phyloP scores from a whole-genome alignment of 2,888 invertebrate species.

The Flexamia atlantica region DNA sequence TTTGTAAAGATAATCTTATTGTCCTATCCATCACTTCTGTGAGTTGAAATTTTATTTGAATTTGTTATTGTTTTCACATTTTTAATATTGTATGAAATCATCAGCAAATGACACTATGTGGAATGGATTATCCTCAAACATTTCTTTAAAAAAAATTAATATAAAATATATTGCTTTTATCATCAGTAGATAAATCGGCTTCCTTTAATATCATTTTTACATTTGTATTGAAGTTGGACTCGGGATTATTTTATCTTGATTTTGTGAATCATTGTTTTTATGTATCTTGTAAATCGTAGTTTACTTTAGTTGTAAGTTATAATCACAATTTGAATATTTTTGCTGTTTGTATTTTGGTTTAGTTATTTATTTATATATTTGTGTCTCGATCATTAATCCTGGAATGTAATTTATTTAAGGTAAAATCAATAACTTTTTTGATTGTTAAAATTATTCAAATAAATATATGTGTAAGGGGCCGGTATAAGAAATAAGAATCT shows the following conservation, averaged over 20 bases:
- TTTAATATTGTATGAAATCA: too few relatives aligned
- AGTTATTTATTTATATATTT: constrained; percentile 20
- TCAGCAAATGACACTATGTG: too few relatives aligned
- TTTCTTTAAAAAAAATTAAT: neutral
- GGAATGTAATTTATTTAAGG: neutral
- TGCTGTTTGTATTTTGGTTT: neutral
- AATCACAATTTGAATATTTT: neutral
- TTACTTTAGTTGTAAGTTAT: neutral
- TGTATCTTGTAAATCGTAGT: constrained; percentile 22
- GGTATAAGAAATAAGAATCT: too few relatives aligned
- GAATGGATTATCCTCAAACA: neutral
- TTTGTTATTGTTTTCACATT: neutral
- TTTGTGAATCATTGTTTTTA: constrained; percentile 11
- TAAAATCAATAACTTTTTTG: neutral
- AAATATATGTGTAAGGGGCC: too few relatives aligned
- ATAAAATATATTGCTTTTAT: neutral
- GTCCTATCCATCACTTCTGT: too few relatives aligned
- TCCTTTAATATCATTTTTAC: neutral
- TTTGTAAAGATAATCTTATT: too few relatives aligned
- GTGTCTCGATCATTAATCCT: neutral
- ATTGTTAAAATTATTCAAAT: neutral
- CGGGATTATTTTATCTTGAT: constrained; percentile 3
- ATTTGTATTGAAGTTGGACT: neutral
- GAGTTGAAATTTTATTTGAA: too few relatives aligned
- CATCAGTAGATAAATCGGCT: neutral